phyloP scores from a whole-genome alignment of 1,140 invertebrate species.

The Formica selysi region DNA sequence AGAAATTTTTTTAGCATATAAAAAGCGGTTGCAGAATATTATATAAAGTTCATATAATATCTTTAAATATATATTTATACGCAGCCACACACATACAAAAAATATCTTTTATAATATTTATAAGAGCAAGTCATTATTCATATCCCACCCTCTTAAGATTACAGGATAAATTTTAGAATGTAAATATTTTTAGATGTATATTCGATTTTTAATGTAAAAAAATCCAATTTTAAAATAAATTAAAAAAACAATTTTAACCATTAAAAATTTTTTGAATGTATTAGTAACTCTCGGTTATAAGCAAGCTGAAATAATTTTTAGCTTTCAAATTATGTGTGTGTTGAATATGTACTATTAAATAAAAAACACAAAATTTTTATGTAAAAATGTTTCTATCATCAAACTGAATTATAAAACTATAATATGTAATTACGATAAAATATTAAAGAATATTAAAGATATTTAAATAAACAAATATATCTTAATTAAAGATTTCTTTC shows the following conservation, averaged over 20 bases:
- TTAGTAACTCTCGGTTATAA: no score
- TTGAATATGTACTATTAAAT: no score
- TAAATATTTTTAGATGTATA: background rate
- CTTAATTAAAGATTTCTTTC: no score
- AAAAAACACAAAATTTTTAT: no score
- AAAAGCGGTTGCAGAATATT: background rate
- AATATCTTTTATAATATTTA: background rate
- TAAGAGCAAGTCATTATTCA: background rate
- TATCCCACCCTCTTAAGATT: background rate
- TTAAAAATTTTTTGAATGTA: background rate
- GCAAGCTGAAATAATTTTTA: no score
- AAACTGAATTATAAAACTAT: no score
- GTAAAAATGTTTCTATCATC: no score
- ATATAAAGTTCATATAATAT: background rate
- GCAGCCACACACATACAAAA: background rate
- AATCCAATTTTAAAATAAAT: background rate
- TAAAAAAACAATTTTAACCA: background rate
- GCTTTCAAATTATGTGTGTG: no score
- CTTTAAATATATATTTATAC: background rate
- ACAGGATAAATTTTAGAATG: background rate
- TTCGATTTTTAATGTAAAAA: background rate
- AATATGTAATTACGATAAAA: no score
- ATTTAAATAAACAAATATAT: no score
- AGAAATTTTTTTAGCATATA: background rate
- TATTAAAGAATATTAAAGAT: no score